These are phyloP conservation scores for Sinohyriopsis cumingii DNA, from an alignment of 2,888 invertebrate species.

Conservation along the genomic window DNA sequence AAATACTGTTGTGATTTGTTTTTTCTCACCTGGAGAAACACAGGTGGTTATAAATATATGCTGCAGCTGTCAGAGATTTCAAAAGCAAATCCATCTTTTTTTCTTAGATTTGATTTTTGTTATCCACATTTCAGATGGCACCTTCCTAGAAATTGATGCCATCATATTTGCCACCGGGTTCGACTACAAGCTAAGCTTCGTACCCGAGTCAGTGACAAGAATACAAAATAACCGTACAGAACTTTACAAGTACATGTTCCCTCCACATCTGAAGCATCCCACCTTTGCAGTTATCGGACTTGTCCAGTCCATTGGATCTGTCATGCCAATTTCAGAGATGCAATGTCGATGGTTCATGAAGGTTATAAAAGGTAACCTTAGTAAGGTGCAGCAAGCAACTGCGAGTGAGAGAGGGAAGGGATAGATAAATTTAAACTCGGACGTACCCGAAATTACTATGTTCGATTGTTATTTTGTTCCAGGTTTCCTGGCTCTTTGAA, in stretches of 20 bases:
- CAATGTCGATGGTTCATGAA: constrained; percentile 67
- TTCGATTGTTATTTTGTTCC: too few species aligned
- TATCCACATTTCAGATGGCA: too few species aligned
- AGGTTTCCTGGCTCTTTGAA: too few species aligned
- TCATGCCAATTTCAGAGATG: constrained; percentile 73
- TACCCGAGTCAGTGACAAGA: constrained; percentile 52
- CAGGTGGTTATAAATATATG: too few species aligned
- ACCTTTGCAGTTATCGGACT: constrained; percentile 70
- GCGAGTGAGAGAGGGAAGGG: constrained; percentile 19
- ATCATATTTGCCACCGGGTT: constrained; percentile 73
- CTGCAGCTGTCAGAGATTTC: too few species aligned
- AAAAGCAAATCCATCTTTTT: too few species aligned
- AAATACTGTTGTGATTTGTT: too few species aligned
- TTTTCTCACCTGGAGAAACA: too few species aligned
- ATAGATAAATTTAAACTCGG: constrained; percentile 4
- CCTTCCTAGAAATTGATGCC: constrained; percentile 55
- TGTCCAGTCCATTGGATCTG: constrained; percentile 73
- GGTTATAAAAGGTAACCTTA: constrained; percentile 55
- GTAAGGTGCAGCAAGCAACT: constrained; percentile 13
- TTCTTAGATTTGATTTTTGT: too few species aligned
- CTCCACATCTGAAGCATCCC: constrained; percentile 62
- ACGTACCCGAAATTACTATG: not conserved
- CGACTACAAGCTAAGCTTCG: constrained; percentile 69
- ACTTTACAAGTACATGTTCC: constrained; percentile 72
- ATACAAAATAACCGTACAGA: constrained; percentile 65